These are phyloP conservation scores for Varanus komodoensis DNA, from an alignment of 2,113 vertebrate genomes.

Conservation along the genomic window DNA sequence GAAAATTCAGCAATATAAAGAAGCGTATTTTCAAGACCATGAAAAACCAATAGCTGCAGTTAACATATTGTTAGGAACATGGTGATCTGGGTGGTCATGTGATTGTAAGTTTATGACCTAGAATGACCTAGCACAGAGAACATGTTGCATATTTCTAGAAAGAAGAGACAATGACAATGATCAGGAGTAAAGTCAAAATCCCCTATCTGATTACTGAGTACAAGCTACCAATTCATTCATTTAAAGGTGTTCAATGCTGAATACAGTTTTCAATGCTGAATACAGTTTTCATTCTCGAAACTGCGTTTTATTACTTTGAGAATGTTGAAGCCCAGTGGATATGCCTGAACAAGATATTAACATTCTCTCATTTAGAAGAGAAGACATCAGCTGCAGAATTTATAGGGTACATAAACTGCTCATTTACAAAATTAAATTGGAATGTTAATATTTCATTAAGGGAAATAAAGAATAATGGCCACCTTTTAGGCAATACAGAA, in stretches of 20 bases:
- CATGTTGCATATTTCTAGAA: neutral
- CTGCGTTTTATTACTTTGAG: slow-evolving; percentile 1
- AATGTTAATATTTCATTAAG: slow-evolving; percentile 40
- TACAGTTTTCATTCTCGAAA: neutral
- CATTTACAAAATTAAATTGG: slow-evolving; percentile 39
- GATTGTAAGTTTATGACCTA: neutral
- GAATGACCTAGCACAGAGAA: neutral
- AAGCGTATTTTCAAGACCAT: neutral
- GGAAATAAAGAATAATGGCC: slow-evolving; percentile 24
- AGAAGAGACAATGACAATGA: neutral
- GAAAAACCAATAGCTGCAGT: neutral
- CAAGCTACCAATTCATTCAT: neutral
- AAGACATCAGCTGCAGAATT: slow-evolving; percentile 23
- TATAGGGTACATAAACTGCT: slow-evolving; percentile 25
- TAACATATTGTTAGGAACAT: neutral
- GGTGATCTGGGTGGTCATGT: neutral
- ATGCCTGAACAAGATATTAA: neutral
- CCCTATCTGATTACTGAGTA: neutral
- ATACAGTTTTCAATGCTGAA: neutral
- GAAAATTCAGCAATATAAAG: neutral
- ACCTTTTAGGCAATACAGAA: neutral
- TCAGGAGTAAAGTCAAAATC: neutral
- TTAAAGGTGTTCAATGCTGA: neutral
- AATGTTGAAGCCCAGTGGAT: slow-evolving; percentile 2
- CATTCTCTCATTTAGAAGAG: slow-evolving; percentile 6